phyloP scores from a whole-genome alignment of 1,140 invertebrate species.

The Holotrichia oblita region DNA sequence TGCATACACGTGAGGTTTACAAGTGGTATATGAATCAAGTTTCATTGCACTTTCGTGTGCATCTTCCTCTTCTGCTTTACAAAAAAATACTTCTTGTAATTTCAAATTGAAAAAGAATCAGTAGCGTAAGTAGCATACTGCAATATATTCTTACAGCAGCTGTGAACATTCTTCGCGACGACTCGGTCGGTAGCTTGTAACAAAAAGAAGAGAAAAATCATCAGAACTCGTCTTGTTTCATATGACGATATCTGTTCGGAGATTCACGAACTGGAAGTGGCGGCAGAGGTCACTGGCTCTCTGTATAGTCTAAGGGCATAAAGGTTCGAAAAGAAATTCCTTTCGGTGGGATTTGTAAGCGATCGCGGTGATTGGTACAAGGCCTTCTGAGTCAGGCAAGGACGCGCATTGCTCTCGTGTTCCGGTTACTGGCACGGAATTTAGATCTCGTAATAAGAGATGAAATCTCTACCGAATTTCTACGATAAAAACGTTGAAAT shows the following conservation, averaged over 20 bases:
- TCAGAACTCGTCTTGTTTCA: not conserved
- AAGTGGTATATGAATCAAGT: no score
- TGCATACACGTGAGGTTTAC: no score
- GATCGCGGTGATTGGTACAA: conserved; percentile 46
- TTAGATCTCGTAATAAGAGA: conserved; percentile 13
- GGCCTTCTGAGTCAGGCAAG: conserved; percentile 55
- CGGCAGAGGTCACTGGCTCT: not conserved
- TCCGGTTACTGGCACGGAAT: conserved; percentile 47
- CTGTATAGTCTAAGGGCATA: conserved; percentile 7
- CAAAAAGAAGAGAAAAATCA: no score
- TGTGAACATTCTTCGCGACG: not conserved
- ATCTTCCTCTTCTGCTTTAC: no score
- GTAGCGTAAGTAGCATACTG: no score
- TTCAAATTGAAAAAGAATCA: no score
- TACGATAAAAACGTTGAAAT: not conserved
- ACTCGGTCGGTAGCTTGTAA: no score
- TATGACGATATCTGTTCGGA: not conserved
- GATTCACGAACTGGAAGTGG: not conserved
- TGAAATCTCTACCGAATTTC: not conserved
- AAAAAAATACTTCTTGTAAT: no score
- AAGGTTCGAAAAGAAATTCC: conserved; percentile 16
- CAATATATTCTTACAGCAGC: not conserved
- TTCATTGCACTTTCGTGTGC: no score
- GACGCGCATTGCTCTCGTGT: conserved; percentile 54
- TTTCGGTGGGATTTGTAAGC: conserved; percentile 6